A percentile compares a stretch with the other conserved stretches of the same genome.
Evolutionary conservation across 2,888 invertebrate genomes (phyloP).

Genomic region (Callosobruchus maculatus): DNA sequence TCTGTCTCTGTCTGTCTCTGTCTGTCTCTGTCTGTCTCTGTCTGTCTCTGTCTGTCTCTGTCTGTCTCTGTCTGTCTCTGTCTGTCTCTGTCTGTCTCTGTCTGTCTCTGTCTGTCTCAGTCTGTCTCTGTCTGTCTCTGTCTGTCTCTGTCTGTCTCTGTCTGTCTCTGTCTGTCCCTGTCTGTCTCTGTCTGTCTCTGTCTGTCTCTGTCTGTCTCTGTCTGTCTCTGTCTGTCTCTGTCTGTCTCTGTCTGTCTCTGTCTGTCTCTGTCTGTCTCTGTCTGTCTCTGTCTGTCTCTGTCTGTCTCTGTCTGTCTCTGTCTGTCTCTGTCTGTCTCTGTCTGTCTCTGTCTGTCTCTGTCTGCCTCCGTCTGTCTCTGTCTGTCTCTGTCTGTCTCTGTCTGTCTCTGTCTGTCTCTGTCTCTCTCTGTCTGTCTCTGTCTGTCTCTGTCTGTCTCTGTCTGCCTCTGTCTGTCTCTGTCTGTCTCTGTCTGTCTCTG

Average conservation of each 20-base stretch:
- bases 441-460: not conserved
- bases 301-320: constrained; percentile 5
- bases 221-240: constrained; percentile 5
- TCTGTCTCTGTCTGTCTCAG: constrained; percentile 4
- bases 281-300: constrained; percentile 5
- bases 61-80: not conserved
- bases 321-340: constrained; percentile 5
- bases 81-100: constrained; percentile 5
- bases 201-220: constrained; percentile 4
- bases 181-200: constrained; percentile 5
- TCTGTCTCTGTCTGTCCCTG: constrained; percentile 4
- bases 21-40: constrained; percentile 4
- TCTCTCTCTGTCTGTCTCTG: constrained; percentile 1
- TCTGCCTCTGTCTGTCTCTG: too few relatives aligned
- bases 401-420: not conserved
- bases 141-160: constrained; percentile 5
- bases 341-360: constrained; percentile 5
- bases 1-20: constrained; percentile 5
- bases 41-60: too few relatives aligned
- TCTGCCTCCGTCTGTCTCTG: constrained; percentile 4
- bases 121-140: constrained; percentile 5
- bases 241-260: constrained; percentile 5
- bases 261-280: constrained; percentile 5
- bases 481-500: not conserved
- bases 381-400: constrained; percentile 3